Base-by-base conservation (phyloP, 2,888 invertebrate species). In the Polylopha cassiicola region DNA sequence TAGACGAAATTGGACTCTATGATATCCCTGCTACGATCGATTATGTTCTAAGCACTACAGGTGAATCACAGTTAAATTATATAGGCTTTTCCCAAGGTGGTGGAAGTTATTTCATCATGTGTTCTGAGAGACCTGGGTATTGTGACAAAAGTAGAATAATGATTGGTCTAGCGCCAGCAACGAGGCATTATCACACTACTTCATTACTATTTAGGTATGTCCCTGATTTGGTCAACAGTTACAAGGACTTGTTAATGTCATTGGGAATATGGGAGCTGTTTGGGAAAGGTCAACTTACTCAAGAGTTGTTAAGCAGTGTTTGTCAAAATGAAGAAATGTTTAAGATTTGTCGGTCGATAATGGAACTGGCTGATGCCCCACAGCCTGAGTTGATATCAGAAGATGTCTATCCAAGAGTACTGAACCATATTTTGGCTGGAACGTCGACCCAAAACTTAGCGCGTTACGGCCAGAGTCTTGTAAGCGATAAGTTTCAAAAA, bases 11-110 rank as follows among this genome's bases (percentile, higher is more conserved):
- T 66, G 91, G 89, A 0, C 58, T 75, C 20, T 87, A 75, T 52
- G 95, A 95, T 68, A 53, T 94, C 7, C 92, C 94, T 3, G 88
- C 34, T 3, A 16, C 24, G 7, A 15, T 41, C 3, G 29, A 41
- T 18, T 18, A 34, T 13, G 28, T 41, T 1, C 10, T 41, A 8
- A 4, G 24, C 8, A 8, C 1, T 1, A 34, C 41, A 1, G 24
- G 34, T 6, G 6, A 11, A 6, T 3, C 8, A 2, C 29, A 36
- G 16, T 5, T 41, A 4, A 34, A 34, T 10, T 41, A 34, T 7
- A 20, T 34, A 1, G 41, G 41, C 3, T 34, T 30, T 9, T 34
- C 34, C 14, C 41, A 41, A 24, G 41, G 34, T 4, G 33, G 33
- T 2, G 41, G 34, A 0, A 15, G 18, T 1, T 41, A 34, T 18